A percentile compares a stretch with the other conserved stretches of the same genome.
Evolutionary conservation across 2,797 vertebrate genomes (phyloP).

Genomic region (Urocyon cinereoargenteus): DNA sequence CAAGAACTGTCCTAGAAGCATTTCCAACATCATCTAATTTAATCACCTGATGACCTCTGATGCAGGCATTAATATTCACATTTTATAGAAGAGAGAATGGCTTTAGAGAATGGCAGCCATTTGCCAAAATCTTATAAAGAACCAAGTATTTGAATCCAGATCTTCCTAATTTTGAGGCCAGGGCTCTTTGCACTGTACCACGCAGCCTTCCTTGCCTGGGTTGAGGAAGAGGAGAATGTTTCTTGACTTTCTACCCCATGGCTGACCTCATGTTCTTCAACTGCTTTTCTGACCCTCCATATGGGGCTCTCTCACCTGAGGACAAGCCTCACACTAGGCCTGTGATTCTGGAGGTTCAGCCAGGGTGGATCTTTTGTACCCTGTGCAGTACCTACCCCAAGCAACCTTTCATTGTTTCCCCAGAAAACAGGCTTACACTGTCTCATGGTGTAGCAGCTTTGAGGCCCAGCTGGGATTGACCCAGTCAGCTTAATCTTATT

Average conservation of each 20-base stretch:
- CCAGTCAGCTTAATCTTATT: not conserved
- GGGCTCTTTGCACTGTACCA: not conserved
- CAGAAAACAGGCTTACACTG: not conserved
- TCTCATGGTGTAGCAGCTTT: not conserved
- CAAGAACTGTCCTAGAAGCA: not conserved
- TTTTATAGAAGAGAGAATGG: not conserved
- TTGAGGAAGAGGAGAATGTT: not conserved
- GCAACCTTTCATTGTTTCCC: not conserved
- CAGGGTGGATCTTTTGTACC: not conserved
- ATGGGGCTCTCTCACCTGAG: not conserved
- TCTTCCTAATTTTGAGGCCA: conserved; percentile 9
- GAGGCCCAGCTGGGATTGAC: not conserved
- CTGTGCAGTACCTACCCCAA: not conserved
- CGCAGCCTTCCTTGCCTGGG: not conserved
- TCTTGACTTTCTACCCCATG: not conserved
- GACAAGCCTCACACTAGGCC: not conserved
- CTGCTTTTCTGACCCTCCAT: not conserved
- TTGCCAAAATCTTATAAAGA: conserved; percentile 32
- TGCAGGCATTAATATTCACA: not conserved
- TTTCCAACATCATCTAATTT: not conserved
- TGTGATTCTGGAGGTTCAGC: not conserved
- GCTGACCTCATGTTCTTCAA: not conserved
- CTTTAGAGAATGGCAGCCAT: not conserved
- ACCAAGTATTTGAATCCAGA: not conserved
- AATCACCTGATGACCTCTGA: not conserved